These are phyloP conservation scores for Catagonus wagneri DNA, from an alignment of 2,113 vertebrate species.

Conservation along the genomic window DNA sequence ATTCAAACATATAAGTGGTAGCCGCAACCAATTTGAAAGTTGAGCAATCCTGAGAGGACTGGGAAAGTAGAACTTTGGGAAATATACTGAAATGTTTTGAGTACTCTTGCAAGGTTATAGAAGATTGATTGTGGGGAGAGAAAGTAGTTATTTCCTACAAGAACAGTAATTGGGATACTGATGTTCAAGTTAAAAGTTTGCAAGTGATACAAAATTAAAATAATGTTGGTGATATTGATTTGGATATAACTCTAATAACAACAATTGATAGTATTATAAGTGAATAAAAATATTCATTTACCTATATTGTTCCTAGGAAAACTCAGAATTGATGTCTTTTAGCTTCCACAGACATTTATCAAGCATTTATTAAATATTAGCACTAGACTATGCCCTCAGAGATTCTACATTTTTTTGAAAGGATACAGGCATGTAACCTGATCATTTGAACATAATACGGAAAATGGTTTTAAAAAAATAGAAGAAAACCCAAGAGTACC, in stretches of 20 bases:
- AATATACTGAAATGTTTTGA: conserved; percentile 4
- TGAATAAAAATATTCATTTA: neutral
- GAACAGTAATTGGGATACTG: neutral
- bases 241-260: neutral
- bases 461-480: neutral
- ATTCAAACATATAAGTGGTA: neutral
- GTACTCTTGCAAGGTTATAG: neutral
- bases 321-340: neutral
- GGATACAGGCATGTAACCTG: neutral
- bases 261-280: neutral
- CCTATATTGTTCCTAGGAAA: neutral
- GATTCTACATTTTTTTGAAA: neutral
- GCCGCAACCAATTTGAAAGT: neutral
- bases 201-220: neutral
- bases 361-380: neutral
- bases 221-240: neutral
- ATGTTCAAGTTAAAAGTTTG: neutral
- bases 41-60: neutral
- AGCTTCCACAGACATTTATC: neutral
- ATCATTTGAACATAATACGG: neutral
- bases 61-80: neutral
- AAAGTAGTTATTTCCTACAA: neutral
- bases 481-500: neutral
- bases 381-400: neutral
- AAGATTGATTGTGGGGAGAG: neutral